Conservation (phyloP, 2,113 vertebrate species). For the Triplophysa tibetana region DNA sequence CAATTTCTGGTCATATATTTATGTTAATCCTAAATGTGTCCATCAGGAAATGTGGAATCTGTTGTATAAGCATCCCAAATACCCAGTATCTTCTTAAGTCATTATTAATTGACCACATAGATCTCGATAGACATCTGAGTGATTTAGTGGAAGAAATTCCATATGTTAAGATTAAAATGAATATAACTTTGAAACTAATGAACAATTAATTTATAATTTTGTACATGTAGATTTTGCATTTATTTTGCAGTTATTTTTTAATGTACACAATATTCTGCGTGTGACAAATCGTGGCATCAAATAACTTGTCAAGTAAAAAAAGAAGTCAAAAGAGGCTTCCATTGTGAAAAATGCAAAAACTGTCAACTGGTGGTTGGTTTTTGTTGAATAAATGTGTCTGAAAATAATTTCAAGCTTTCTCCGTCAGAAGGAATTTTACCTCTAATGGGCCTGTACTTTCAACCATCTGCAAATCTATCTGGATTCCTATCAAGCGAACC, state of each 20-base stretch:
- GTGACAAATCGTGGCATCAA: not conserved
- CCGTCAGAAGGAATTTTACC: slow-evolving; percentile 92
- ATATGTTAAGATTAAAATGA: slow-evolving; percentile 58
- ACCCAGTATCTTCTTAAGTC: not conserved
- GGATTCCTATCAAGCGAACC: slow-evolving; percentile 93
- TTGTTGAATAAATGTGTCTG: slow-evolving; percentile 79
- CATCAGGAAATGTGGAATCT: too few species aligned
- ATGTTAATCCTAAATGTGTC: too few species aligned
- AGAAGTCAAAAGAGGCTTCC: slow-evolving; percentile 65
- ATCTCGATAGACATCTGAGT: slow-evolving; percentile 36
- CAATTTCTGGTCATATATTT: too few species aligned
- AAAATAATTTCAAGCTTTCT: slow-evolving; percentile 97
- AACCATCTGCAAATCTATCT: slow-evolving; percentile 98
- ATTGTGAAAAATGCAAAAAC: slow-evolving; percentile 80
- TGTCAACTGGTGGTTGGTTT: slow-evolving; percentile 63
- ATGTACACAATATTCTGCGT: too few species aligned
- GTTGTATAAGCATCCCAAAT: too few species aligned
- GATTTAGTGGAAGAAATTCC: slow-evolving; percentile 51
- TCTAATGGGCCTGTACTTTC: slow-evolving; percentile 93
- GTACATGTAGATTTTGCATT: too few species aligned
- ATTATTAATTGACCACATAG: slow-evolving; percentile 23
- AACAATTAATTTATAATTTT: too few species aligned
- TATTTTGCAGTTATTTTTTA: too few species aligned
- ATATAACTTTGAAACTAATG: not conserved
- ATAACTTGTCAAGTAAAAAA: not conserved